Conservation (phyloP, 2,888 invertebrate species). For the Pseudolycoriella hygida region DNA sequence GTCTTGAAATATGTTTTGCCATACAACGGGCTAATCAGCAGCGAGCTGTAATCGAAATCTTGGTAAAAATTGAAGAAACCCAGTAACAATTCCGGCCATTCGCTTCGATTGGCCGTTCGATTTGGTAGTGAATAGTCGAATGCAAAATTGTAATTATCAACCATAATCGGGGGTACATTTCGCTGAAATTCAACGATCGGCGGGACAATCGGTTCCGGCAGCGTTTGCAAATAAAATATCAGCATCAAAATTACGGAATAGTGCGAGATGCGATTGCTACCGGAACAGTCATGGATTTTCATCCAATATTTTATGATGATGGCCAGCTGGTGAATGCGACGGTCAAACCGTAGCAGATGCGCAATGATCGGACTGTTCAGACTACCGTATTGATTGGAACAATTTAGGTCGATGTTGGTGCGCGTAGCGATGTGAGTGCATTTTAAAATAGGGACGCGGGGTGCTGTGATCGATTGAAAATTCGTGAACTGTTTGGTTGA, state of each 20-base stretch:
- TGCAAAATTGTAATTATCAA: conserved; percentile 3
- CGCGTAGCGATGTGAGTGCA: not conserved
- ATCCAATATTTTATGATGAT: conserved; percentile 1
- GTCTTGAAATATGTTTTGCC: not conserved
- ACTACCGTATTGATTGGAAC: conserved; percentile 1
- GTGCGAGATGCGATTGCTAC: conserved; percentile 2
- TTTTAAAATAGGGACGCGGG: conserved; percentile 3
- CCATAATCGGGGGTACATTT: not conserved
- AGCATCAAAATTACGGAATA: conserved; percentile 4
- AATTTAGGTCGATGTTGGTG: conserved; percentile 1
- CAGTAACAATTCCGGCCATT: not conserved
- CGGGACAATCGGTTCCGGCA: not conserved
- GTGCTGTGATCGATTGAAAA: not conserved
- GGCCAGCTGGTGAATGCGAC: not conserved
- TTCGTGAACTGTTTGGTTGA: not conserved
- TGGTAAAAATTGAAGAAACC: conserved; percentile 5
- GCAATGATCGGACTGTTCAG: conserved; percentile 3
- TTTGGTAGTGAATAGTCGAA: not conserved
- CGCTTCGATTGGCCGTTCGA: not conserved
- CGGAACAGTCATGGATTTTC: conserved; percentile 2
- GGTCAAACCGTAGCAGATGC: not conserved
- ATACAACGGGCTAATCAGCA: not conserved
- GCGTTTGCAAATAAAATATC: conserved; percentile 3
- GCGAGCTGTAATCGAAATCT: conserved; percentile 1
- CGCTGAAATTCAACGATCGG: conserved; percentile 2